These are phyloP conservation scores for Yponomeuta evonymella DNA, from an alignment of 2,888 invertebrate species.

Conservation along the genomic window DNA sequence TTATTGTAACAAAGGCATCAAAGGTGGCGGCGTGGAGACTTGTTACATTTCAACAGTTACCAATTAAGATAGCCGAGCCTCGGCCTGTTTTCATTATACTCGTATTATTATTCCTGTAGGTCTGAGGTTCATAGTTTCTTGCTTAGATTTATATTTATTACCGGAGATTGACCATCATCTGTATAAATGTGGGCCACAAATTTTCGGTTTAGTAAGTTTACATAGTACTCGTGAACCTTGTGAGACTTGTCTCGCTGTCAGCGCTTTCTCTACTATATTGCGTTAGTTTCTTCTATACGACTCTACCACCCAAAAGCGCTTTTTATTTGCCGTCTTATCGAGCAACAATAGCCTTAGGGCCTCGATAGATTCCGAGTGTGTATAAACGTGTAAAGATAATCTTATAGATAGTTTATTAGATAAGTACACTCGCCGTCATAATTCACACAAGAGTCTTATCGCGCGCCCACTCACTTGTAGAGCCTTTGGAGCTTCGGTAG, in stretches of 20 bases:
- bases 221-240: too few species aligned
- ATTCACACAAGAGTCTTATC: constrained; percentile 61
- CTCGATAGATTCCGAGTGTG: constrained; percentile 5
- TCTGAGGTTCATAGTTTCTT: too few species aligned
- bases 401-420: constrained; percentile 15
- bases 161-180: too few species aligned
- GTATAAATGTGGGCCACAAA: too few species aligned
- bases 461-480: constrained; percentile 20
- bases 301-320: neutral
- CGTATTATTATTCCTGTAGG: too few species aligned
- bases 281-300: neutral
- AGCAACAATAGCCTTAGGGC: neutral
- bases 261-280: neutral
- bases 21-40: neutral
- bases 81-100: too few species aligned
- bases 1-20: constrained; percentile 6
- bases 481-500: neutral
- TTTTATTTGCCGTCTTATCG: neutral
- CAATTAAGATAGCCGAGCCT: too few species aligned
- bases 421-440: constrained; percentile 33
- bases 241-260: too few species aligned
- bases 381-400: constrained; percentile 14
- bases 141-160: too few species aligned
- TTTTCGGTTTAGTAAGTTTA: too few species aligned
- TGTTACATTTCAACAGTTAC: neutral